Base-by-base conservation (phyloP, 1,140 invertebrate species). In the Neodiprion fabricii region DNA sequence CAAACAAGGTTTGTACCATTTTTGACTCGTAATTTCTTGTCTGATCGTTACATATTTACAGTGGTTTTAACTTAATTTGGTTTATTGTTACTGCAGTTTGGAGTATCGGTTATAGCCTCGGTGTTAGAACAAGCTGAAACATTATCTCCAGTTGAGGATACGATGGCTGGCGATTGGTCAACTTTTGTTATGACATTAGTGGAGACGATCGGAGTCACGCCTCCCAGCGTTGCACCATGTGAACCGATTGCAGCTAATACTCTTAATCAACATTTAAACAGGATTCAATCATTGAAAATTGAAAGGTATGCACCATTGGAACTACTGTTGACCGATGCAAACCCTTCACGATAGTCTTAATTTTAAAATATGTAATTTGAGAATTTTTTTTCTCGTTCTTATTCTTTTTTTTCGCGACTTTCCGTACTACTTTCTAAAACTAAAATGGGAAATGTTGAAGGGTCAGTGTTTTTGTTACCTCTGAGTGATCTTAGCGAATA, bases 61-160 rank as follows among this genome's bases (percentile, higher is more conserved):
- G 28, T 40, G 5, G 1, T 40, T 40, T 40, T 40, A 1, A 40
- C 28, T 40, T 40, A 40, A 40, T 40, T 40, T 65, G 67, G 48
- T 70, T 70, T 61, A 67, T 47, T 74, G 77, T 47, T 75, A 61
- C 76, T 86, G 74, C 71, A 89, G 87, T 88, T 89, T 76, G 87
- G 87, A 21, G 82, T 88, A 67, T 88, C 87, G 9, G 85, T 87
- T 14, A 77, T 89, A 74, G 83, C 85, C 14, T 79, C 82, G 21
- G 81, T 88, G 77, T 70, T 89, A 17, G 84, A 88, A 73, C 83
- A 83, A 77, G 87, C 84, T 9, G 85, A 86, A 76, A 79, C 79
- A 71, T 72, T 85, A 12, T 85, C 79, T 67, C 83, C 83, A 3
- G 61, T 74, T 48, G 76, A 79, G 9, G 73, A 79, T 79, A 40